These are phyloP conservation scores for Drosophila anomalipes DNA, from an alignment of 2,888 invertebrate genomes.

Conservation along the genomic window DNA sequence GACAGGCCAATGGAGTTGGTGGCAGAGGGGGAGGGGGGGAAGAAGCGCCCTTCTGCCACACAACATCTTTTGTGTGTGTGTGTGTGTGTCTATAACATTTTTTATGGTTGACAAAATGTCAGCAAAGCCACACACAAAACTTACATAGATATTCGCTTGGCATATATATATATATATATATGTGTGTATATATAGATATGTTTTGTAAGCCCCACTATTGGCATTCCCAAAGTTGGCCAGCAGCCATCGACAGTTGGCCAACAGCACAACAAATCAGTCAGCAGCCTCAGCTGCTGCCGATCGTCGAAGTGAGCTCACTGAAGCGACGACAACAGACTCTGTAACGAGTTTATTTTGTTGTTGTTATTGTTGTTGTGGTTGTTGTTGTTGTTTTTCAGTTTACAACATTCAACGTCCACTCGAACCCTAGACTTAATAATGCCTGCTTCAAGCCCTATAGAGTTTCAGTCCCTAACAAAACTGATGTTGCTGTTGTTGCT, in stretches of 20 bases:
- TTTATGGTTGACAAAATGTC: constrained; percentile 73
- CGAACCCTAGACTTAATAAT: constrained; percentile 2
- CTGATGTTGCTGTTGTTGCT: constrained; percentile 2
- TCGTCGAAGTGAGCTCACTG: constrained; percentile 62
- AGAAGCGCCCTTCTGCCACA: constrained; percentile 61
- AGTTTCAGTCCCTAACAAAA: constrained; percentile 13
- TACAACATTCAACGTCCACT: constrained; percentile 32
- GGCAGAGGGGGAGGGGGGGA: constrained; percentile 15
- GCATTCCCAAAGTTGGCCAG: constrained; percentile 49
- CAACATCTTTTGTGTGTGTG: constrained; percentile 41
- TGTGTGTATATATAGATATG: constrained; percentile 5
- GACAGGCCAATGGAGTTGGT: constrained; percentile 50
- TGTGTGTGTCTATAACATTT: constrained; percentile 41
- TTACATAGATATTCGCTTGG: background rate
- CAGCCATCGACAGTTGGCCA: constrained; percentile 56
- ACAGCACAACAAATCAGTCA: constrained; percentile 72
- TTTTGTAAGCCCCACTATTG: constrained; percentile 66
- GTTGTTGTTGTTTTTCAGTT: constrained; percentile 3
- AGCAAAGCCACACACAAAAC: constrained; percentile 44
- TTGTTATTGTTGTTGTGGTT: background rate
- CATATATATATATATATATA: constrained; percentile 7
- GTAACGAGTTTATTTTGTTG: constrained; percentile 58
- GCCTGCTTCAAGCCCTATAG: constrained; percentile 20
- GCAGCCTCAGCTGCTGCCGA: constrained; percentile 42
- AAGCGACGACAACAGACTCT: constrained; percentile 32